Evolutionary conservation across 2,797 vertebrate species (phyloP).

Genomic region (Anolis apletophallus): DNA sequence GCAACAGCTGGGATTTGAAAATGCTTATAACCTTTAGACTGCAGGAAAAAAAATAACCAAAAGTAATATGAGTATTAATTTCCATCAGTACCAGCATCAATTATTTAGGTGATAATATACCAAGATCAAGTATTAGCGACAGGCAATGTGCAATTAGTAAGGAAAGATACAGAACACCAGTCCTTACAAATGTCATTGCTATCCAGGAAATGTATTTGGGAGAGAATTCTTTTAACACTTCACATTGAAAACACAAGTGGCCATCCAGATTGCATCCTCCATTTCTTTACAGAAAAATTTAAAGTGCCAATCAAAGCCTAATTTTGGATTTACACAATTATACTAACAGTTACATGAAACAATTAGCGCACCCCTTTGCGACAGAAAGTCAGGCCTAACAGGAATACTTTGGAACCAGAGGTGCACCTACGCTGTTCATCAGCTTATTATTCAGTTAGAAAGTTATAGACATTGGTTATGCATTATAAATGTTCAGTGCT

Average conservation of each 20-base stretch:
- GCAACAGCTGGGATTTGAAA: constrained; percentile 78
- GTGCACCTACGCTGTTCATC: constrained; percentile 60
- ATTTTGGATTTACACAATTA: constrained; percentile 65
- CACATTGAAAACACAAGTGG: constrained; percentile 81
- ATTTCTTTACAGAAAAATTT: constrained; percentile 70
- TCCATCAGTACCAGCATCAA: constrained; percentile 82
- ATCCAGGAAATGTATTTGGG: constrained; percentile 77
- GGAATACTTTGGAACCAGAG: constrained; percentile 69
- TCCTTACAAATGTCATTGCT: constrained; percentile 81
- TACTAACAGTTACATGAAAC: constrained; percentile 75
- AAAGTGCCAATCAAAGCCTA: constrained; percentile 78
- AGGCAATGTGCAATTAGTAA: constrained; percentile 79
- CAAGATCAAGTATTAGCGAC: constrained; percentile 81
- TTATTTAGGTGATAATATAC: constrained; percentile 79
- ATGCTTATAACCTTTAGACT: constrained; percentile 81
- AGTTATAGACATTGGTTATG: constrained; percentile 69
- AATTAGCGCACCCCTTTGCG: constrained; percentile 72
- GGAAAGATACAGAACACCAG: constrained; percentile 79
- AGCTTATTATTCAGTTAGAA: constrained; percentile 67
- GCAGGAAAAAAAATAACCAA: constrained; percentile 78
- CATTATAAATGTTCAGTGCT: constrained; percentile 70
- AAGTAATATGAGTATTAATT: constrained; percentile 81
- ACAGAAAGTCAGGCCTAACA: constrained; percentile 67
- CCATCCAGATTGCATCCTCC: constrained; percentile 69
- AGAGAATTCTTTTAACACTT: constrained; percentile 77